Conservation (phyloP, 1,140 invertebrate genomes). For the Archegozetes longisetosus region DNA sequence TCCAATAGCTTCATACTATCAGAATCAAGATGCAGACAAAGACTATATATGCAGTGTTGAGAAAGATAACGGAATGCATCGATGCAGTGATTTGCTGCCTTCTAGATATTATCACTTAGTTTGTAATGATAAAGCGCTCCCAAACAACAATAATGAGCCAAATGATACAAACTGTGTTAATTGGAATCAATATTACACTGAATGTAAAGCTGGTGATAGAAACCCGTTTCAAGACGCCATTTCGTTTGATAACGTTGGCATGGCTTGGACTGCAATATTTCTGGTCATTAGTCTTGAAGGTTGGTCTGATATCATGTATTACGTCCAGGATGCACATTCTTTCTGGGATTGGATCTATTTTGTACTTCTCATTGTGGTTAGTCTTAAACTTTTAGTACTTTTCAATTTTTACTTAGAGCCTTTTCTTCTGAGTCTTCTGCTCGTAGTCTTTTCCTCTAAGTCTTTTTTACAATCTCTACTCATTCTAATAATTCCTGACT, state of each 20-base stretch:
- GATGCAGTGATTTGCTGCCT: slow-evolving; percentile 68
- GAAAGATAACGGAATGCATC: slow-evolving; percentile 87
- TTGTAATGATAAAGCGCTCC: slow-evolving; percentile 38
- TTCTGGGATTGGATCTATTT: slow-evolving; percentile 99
- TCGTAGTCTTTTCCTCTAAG: no score
- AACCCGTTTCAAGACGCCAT: slow-evolving; percentile 99
- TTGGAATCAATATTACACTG: slow-evolving; percentile 98
- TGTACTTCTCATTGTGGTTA: slow-evolving; percentile 95
- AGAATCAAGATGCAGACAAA: slow-evolving; percentile 50
- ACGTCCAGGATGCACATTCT: slow-evolving; percentile 97
- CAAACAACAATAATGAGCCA: slow-evolving; percentile 19
- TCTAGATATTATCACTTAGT: slow-evolving; percentile 47
- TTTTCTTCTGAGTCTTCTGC: no score
- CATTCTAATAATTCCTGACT: no score
- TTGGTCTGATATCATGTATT: slow-evolving; percentile 99
- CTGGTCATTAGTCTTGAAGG: slow-evolving; percentile 55
- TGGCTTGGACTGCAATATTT: slow-evolving; percentile 99
- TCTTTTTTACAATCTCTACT: no score
- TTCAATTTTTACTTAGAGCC: no score
- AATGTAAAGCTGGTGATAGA: slow-evolving; percentile 72
- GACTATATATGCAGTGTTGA: slow-evolving; percentile 94
- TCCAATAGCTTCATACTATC: slow-evolving; percentile 32
- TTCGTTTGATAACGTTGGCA: slow-evolving; percentile 97
- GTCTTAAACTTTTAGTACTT: slow-evolving; percentile 31
- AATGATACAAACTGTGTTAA: slow-evolving; percentile 61